phyloP scores from a whole-genome alignment of 2,888 invertebrate genomes.

The Lottia scabra region DNA sequence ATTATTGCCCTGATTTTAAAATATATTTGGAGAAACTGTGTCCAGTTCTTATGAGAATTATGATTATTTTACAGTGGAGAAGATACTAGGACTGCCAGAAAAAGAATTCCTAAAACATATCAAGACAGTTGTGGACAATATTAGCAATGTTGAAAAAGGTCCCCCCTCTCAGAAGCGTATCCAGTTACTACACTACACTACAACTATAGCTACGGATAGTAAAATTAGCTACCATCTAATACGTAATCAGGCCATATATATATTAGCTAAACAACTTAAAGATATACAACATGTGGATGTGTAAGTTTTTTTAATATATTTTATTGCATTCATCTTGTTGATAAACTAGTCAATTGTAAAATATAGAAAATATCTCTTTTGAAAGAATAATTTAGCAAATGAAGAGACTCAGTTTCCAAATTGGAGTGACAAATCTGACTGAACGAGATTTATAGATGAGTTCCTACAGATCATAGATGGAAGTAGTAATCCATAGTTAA shows the following conservation, averaged over 20 bases:
- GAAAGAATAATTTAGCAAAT: too few relatives aligned
- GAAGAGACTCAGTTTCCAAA: too few relatives aligned
- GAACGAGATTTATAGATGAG: too few relatives aligned
- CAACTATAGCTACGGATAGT: slow-evolving; percentile 44
- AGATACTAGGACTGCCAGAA: slow-evolving; percentile 52
- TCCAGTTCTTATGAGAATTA: too few relatives aligned
- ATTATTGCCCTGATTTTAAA: too few relatives aligned
- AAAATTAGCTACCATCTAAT: slow-evolving; percentile 30
- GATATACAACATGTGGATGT: slow-evolving; percentile 64
- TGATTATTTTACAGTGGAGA: slow-evolving; percentile 50
- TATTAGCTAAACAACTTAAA: slow-evolving; percentile 59
- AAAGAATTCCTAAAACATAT: slow-evolving; percentile 61
- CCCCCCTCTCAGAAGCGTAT: slow-evolving; percentile 66
- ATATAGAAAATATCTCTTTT: too few relatives aligned
- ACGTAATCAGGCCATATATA: slow-evolving; percentile 41
- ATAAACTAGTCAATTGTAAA: too few relatives aligned
- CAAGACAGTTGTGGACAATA: slow-evolving; percentile 49
- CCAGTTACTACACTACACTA: slow-evolving; percentile 64
- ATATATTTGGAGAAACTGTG: too few relatives aligned
- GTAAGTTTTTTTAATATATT: slow-evolving; percentile 50
- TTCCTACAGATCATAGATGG: too few relatives aligned
- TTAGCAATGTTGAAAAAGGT: slow-evolving; percentile 60
- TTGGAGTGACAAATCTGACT: too few relatives aligned
- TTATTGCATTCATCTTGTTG: too few relatives aligned
- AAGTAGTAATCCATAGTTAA: too few relatives aligned